Percentiles rank a stretch among this genome's conserved stretches.
phyloP scores from a whole-genome alignment of 2,888 invertebrate species.

The Entomobrya proxima region DNA sequence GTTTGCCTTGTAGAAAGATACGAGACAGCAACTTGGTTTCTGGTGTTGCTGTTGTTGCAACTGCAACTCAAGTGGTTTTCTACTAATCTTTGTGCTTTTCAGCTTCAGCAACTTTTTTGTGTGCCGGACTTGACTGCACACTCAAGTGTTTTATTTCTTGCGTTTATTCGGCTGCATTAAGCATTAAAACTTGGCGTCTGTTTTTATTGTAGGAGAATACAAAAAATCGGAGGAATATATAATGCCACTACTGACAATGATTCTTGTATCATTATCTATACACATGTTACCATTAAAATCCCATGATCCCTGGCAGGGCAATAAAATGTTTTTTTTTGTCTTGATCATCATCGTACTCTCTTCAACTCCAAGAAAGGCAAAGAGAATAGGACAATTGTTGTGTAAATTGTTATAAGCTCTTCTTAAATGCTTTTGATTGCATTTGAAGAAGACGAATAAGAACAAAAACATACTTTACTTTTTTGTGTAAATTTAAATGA shows the following conservation, averaged over 20 bases:
- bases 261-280: conserved; percentile 64
- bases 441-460: background rate
- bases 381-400: background rate
- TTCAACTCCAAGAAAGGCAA: conserved; percentile 16
- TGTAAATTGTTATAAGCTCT: background rate
- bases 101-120: background rate
- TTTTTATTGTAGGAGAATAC: conserved; percentile 53
- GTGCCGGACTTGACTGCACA: background rate
- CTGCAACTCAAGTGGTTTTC: background rate
- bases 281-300: conserved; percentile 65
- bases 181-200: conserved; percentile 50
- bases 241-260: conserved; percentile 54
- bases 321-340: conserved; percentile 46
- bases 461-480: background rate
- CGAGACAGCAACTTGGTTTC: background rate
- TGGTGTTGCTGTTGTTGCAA: background rate
- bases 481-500: conserved; percentile 30
- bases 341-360: conserved; percentile 1
- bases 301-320: conserved; percentile 51
- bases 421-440: conserved; percentile 5
- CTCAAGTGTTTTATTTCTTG: conserved; percentile 12
- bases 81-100: background rate
- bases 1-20: background rate
- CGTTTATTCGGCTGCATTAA: conserved; percentile 13
- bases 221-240: background rate